A percentile compares a stretch with the other conserved stretches of the same genome.
Conservation (phyloP, 2,113 vertebrate species). For the Agapornis roseicollis region DNA sequence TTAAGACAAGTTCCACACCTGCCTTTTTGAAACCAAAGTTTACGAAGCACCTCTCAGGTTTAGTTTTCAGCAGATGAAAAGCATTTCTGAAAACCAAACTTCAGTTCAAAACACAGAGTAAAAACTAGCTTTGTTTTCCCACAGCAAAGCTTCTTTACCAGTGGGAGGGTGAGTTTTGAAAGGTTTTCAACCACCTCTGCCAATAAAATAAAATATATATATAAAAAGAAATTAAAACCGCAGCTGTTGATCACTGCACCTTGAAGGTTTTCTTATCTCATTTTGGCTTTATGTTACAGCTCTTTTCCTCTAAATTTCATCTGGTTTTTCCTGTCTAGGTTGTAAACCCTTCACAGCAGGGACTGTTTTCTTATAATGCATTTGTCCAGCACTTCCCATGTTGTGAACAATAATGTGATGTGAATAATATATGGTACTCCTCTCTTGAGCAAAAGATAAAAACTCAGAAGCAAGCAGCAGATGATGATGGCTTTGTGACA, state of each 20-base stretch:
- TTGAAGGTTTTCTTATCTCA: neutral
- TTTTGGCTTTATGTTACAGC: neutral
- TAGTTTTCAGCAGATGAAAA: neutral
- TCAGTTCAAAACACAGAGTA: neutral
- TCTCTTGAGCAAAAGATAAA: conserved; percentile 1
- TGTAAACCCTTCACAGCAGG: conserved; percentile 47
- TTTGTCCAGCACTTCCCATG: conserved; percentile 46
- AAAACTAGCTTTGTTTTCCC: neutral
- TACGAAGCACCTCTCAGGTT: neutral
- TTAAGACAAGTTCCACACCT: neutral
- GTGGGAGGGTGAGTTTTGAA: neutral
- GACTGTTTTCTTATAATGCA: neutral
- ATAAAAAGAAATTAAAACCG: neutral
- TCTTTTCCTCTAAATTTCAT: conserved; percentile 7
- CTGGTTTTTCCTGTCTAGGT: neutral
- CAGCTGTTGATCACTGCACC: conserved; percentile 12
- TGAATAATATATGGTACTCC: conserved; percentile 42
- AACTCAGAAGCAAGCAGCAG: conserved; percentile 2
- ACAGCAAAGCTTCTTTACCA: neutral
- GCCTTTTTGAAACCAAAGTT: neutral
- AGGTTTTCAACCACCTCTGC: neutral
- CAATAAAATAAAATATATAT: neutral
- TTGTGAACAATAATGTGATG: conserved; percentile 36
- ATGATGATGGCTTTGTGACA: conserved; percentile 38
- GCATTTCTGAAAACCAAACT: neutral